Base-by-base conservation (phyloP, 2,797 vertebrate genomes). In the Molothrus ater region DNA sequence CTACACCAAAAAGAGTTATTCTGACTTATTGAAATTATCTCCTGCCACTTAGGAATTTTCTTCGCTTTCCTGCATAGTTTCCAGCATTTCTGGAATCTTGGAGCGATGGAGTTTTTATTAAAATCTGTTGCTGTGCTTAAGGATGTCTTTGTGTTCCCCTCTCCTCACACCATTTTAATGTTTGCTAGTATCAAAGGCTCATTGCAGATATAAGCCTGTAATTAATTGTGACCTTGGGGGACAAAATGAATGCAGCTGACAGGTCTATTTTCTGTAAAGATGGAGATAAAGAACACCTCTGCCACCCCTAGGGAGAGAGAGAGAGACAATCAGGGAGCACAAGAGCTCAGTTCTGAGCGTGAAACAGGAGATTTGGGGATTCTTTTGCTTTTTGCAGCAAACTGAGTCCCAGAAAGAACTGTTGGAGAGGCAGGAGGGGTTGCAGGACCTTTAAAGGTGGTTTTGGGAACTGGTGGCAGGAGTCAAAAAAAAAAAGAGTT, bases 1-100 rank as follows among this genome's bases (percentile, higher is more conserved):
- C 21, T 32, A 1, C 12, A 24, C 1, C 0, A 19, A 45, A 68
- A 40, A 26, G 9, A 31, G 29, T 13, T 0, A 32, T 28, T 68
- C 22, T 32, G 17, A n/a, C 2, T 75, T 69, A 28, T 8, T 9
- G 64, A 78, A 92, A 81, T 56, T 40, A 0, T n/a, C 2, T 47
- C 26, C 1, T 31, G 54, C 28, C 36, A 43, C 29, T 63, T 56
- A 19, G 0, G 7, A 70, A 38, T 29, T 69, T 82, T 40, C 4
- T n/a, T 25, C 5, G 31, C 11, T 32, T 83, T 57, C 24, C 14
- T 66, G 45, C 5, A 17, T 3, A 42, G 2, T 45, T 73, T 80
- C 12, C 38, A 48, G 34, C 4, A 21, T 45, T 22, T 64, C 7
- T 47, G 8, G 18, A 45, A 65, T 31, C 6, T 63, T 47, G 18